phyloP scores from a whole-genome alignment of 2,888 invertebrate species.

The Microdon myrmicae region DNA sequence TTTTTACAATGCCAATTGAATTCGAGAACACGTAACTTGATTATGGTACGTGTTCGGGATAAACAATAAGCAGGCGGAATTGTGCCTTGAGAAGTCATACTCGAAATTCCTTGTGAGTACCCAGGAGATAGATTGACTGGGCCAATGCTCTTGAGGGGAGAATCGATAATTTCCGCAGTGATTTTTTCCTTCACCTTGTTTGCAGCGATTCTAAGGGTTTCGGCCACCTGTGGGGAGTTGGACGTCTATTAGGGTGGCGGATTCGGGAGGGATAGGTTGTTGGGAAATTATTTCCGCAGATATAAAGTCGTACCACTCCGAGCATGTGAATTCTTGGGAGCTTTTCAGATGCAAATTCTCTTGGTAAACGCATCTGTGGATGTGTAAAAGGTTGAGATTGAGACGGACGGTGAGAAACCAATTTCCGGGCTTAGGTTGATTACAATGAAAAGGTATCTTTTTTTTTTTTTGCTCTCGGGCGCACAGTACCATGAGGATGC shows the following conservation, averaged over 20 bases:
- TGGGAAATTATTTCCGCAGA: slow-evolving; percentile 47
- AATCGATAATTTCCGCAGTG: slow-evolving; percentile 50
- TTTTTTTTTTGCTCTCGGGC: slow-evolving; percentile 4
- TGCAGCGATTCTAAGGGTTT: slow-evolving; percentile 1
- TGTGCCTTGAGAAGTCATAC: slow-evolving; percentile 40
- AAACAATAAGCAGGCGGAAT: slow-evolving; percentile 29
- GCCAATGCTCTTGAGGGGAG: slow-evolving; percentile 3
- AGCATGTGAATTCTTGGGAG: slow-evolving; percentile 15
- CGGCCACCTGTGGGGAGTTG: slow-evolving; percentile 21
- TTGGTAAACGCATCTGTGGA: slow-evolving; percentile 9
- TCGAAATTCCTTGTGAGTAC: slow-evolving; percentile 21
- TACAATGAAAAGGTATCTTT: slow-evolving; percentile 38
- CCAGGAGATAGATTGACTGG: background rate
- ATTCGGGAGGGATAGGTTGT: background rate
- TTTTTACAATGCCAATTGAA: slow-evolving; percentile 53
- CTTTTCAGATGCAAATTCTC: slow-evolving; percentile 49
- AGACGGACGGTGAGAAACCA: slow-evolving; percentile 35
- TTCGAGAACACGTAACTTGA: slow-evolving; percentile 53
- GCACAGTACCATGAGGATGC: slow-evolving; percentile 10
- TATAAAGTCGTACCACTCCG: slow-evolving; percentile 29
- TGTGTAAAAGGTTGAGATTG: no score
- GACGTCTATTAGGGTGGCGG: no score
- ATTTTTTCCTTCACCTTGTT: slow-evolving; percentile 21
- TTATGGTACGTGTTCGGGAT: slow-evolving; percentile 50
- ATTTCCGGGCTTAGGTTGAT: slow-evolving; percentile 51